Evolutionary conservation across 2,797 vertebrate genomes (phyloP), one percentile per base, ranked within the genome.

Genomic region (Dipus sagitta): DNA sequence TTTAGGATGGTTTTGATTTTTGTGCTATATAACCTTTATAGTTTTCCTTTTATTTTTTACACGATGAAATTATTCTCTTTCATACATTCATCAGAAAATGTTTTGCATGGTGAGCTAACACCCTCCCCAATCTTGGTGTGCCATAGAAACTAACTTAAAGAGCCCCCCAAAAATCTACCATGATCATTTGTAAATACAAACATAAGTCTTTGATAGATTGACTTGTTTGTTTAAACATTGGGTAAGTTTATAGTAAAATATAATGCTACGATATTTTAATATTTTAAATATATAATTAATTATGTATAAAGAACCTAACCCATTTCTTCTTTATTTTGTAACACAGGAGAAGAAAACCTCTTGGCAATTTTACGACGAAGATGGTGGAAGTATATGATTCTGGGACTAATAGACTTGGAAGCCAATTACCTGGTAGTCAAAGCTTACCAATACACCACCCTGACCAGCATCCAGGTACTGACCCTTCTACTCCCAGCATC

Each of bases 311-410:
- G 70, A 91, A 87, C n/a, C 20, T 96, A 82, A 95, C 8, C 18
- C 32, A 75, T 86, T 90, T 96, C 80, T 85, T 88, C 52, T 88
- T 65, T 78, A 88, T 65, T 95, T 91, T 92, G 26, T 96, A 91
- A 95, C 88, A 84, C 97, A 99, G 99, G 99, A 95, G 99, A 99
- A 98, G 99, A 99, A 97, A 99, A 99, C 96, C 97, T 99, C 86
- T 96, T 99, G 98, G 99, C 99, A 86, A 99, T 99, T 97, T 98
- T 99, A 98, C 99, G 99, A 97, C 98, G 99, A 96, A 98, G 99
- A 98, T 99, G 99, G 99, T 99, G 99, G 99, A 99, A 99, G 90
- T 99, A 99, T 95, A 99, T 99, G 99, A 99, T 99, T 96, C 98
- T 99, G 97, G 99, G 99, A 67, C 98, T 99, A 96, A 98, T 99